Evolutionary conservation across 1,140 invertebrate genomes (phyloP).

Genomic region (Lineus longissimus): DNA sequence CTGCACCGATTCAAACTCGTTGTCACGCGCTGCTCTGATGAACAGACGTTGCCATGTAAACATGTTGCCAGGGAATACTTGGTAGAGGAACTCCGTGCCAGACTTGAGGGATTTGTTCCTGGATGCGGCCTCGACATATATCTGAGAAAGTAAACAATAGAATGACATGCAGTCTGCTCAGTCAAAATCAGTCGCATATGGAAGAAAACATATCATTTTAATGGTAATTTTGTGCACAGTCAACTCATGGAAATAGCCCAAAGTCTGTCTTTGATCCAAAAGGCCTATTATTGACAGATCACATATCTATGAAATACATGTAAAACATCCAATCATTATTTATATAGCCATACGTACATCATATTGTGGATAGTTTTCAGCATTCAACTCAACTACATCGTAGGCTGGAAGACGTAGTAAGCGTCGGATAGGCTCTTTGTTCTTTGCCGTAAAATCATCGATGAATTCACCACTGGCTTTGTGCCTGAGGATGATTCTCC

Average conservation of each 20-base stretch:
- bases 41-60: constrained; percentile 43
- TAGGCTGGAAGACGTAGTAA: constrained; percentile 31
- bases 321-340: constrained; percentile 16
- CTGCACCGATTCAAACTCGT: constrained; percentile 43
- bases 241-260: too few species aligned
- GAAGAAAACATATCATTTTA: too few species aligned
- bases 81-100: constrained; percentile 46
- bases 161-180: neutral
- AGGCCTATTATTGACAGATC: too few species aligned
- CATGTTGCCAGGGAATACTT: constrained; percentile 48
- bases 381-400: constrained; percentile 37
- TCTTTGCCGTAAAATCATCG: constrained; percentile 45
- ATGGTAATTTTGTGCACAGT: too few species aligned
- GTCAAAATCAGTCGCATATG: neutral
- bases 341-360: constrained; percentile 31
- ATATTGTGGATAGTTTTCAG: constrained; percentile 42
- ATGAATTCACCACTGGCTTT: constrained; percentile 43
- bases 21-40: constrained; percentile 41
- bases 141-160: neutral
- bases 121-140: constrained; percentile 42
- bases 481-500: constrained; percentile 38
- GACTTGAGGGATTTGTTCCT: constrained; percentile 45
- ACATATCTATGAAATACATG: too few species aligned
- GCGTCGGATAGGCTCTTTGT: constrained; percentile 34
- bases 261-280: too few species aligned